Conservation (phyloP, 2,113 vertebrate species). For the human (Homo sapiens) region DNA sequence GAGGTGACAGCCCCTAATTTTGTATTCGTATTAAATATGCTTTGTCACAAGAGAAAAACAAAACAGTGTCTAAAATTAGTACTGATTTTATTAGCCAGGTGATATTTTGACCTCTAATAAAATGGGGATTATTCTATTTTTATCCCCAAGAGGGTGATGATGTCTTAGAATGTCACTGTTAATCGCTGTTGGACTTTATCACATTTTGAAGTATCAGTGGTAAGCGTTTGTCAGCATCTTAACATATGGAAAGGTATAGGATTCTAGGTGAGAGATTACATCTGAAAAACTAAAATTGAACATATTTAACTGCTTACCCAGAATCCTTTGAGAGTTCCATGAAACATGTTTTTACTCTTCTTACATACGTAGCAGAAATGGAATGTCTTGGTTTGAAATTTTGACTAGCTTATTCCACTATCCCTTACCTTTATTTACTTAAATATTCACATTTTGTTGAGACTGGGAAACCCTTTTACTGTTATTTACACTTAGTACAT, state of each 20-base stretch:
- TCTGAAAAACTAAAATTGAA: constrained; percentile 23
- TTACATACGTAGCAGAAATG: background rate
- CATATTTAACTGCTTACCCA: background rate
- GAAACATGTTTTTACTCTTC: constrained; percentile 2
- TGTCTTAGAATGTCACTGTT: constrained; percentile 23
- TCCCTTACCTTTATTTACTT: constrained; percentile 22
- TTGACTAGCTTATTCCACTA: background rate
- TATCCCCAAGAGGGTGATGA: background rate
- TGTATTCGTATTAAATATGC: constrained; percentile 53
- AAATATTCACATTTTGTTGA: constrained; percentile 23
- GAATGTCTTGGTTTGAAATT: background rate
- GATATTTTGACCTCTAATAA: constrained; percentile 27
- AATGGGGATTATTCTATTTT: background rate
- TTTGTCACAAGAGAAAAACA: constrained; percentile 58
- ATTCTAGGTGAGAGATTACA: background rate
- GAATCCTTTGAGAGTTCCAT: background rate
- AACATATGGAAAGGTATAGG: background rate
- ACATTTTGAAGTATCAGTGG: background rate
- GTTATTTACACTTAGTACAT: background rate
- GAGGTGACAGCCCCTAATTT: constrained; percentile 61
- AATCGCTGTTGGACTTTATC: background rate
- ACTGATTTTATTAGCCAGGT: constrained; percentile 4
- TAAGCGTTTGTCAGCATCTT: background rate
- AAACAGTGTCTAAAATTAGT: constrained; percentile 58
- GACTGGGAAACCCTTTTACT: background rate